phyloP scores from a whole-genome alignment of 2,888 invertebrate species.

The Apamea crenata region DNA sequence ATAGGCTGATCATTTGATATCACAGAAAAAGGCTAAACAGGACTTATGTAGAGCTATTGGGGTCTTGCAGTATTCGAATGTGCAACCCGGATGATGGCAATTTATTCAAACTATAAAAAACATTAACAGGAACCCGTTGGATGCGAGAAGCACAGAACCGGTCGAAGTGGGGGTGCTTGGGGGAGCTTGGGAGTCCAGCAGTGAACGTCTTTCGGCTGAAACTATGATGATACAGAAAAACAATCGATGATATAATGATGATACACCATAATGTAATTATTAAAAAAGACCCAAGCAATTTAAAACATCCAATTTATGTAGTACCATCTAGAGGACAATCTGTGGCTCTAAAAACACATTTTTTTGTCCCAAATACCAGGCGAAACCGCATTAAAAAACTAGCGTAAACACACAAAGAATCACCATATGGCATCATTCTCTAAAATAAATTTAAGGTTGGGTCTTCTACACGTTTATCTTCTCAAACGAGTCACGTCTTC shows the following conservation, averaged over 20 bases:
- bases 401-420: conserved; percentile 39
- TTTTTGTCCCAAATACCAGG: conserved; percentile 49
- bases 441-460: conserved; percentile 53
- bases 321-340: conserved; percentile 9
- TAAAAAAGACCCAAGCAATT: not conserved
- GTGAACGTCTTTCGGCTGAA: too few species aligned
- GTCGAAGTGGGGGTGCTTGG: too few species aligned
- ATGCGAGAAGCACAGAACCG: too few species aligned
- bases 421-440: conserved; percentile 54
- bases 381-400: conserved; percentile 30
- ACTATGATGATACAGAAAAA: not conserved
- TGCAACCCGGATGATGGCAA: not conserved
- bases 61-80: not conserved
- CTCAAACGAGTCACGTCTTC: conserved; percentile 57
- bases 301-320: not conserved
- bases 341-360: not conserved
- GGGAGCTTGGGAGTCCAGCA: too few species aligned
- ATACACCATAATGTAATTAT: not conserved
- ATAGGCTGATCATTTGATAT: too few species aligned
- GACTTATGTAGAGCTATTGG: too few species aligned
- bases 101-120: too few species aligned
- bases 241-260: not conserved
- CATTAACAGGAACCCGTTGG: too few species aligned
- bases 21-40: not conserved
- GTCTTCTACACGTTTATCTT: conserved; percentile 24